Evolutionary conservation across 1,140 invertebrate genomes (phyloP), one percentile per base, ranked within the genome.

Genomic region (Hyles vespertilio): DNA sequence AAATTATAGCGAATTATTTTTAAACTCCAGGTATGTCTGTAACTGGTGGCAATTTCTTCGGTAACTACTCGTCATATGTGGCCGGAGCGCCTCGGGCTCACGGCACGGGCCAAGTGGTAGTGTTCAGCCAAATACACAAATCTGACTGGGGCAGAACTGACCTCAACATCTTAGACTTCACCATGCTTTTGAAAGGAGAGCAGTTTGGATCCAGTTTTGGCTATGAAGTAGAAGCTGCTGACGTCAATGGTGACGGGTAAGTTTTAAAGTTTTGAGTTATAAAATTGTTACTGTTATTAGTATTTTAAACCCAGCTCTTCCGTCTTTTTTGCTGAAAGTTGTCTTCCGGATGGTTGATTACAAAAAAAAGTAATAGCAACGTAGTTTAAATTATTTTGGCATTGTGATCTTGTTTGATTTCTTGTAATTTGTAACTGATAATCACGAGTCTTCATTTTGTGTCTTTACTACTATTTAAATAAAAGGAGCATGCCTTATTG

Each of bases 191-290:
- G 2, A 92, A 92, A 55, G 96, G 96, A 1, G 95, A 97, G 87
- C 95, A 96, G 81, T 96, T 97, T 77, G 95, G 93, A 1, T 96
- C 95, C 3, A 96, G 94, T 78, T 98, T 95, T 84, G 97, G 97
- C 49, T 98, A 98, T 77, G 95, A 97, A 89, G 84, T 98, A 3
- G 89, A 94, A 4, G 92, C 94, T 3, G 93, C 94, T 11, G 97
- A 98, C 89, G 89, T 98, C 3, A 97, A 98, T 78, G 94, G 94
- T 8, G 96, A 98, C 84, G 93, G 93, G 93, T 96, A 90, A 89
- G 89, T 69, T 40, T 34, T 54, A 12, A 10, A 10, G n/a, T 40
- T 43, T 49, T 22, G 22, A 22, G 22, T 22, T 22, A 22, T 22
- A 22, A 22, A 22, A 22, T 22, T 22, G 0, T 22, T 22, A 22